Evolutionary conservation across 1,140 invertebrate species (phyloP).

Genomic region (Aphis craccivora): DNA sequence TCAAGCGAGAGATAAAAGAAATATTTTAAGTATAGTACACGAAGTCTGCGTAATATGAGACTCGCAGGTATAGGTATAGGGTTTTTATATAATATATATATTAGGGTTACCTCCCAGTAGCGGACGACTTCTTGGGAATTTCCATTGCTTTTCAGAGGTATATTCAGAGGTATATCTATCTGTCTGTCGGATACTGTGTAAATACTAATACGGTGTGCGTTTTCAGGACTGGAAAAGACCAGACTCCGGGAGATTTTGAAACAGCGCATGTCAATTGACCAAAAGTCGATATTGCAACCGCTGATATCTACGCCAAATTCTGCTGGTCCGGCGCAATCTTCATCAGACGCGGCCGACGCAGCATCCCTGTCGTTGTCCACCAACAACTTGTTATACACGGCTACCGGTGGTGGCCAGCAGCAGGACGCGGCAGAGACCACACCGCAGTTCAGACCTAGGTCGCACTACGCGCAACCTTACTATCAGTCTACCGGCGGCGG

Average conservation of each 20-base stretch:
- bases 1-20: neutral
- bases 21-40: neutral
- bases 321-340: neutral
- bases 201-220: neutral
- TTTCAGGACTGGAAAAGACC: conserved; percentile 46
- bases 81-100: neutral
- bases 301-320: conserved; percentile 60
- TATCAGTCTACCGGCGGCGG: neutral
- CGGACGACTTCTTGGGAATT: too few species aligned
- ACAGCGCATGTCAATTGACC: conserved; percentile 47
- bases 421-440: conserved; percentile 33
- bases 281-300: neutral
- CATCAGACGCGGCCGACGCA: neutral
- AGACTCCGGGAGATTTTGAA: conserved; percentile 41
- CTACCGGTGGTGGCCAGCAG: neutral
- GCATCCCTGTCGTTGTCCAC: neutral
- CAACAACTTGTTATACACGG: neutral
- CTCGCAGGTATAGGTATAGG: neutral
- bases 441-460: conserved; percentile 52
- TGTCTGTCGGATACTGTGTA: neutral
- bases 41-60: neutral
- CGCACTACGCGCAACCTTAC: conserved; percentile 51
- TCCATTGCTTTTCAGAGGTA: too few species aligned
- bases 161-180: too few species aligned
- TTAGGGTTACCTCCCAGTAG: too few species aligned